phyloP scores from a whole-genome alignment of 2,113 vertebrate species.

The Callopanchax toddi region DNA sequence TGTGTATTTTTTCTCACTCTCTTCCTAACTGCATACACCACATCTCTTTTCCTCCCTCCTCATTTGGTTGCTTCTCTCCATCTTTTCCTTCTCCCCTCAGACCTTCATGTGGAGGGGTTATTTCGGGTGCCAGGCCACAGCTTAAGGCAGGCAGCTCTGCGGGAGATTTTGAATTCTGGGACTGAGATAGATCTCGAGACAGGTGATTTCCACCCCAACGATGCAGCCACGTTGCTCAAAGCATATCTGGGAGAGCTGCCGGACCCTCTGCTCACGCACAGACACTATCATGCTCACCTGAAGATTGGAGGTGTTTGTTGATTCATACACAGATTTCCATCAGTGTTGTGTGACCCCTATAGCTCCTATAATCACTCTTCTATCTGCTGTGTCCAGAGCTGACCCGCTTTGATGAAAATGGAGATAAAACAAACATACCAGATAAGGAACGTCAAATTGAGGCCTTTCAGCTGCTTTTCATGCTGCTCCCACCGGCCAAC shows the following conservation, averaged over 20 bases:
- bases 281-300: constrained; percentile 93
- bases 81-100: constrained; percentile 66
- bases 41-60: background rate
- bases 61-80: constrained; percentile 15
- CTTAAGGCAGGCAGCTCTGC: constrained; percentile 90
- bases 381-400: constrained; percentile 79
- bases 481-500: constrained; percentile 92
- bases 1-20: constrained; percentile 34
- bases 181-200: constrained; percentile 92
- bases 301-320: constrained; percentile 78
- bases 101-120: constrained; percentile 92
- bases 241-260: constrained; percentile 94
- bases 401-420: constrained; percentile 88
- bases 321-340: constrained; percentile 1
- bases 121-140: constrained; percentile 98
- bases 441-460: constrained; percentile 95
- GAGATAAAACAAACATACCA: constrained; percentile 87
- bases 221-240: constrained; percentile 93
- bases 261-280: constrained; percentile 92
- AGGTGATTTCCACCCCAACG: constrained; percentile 95
- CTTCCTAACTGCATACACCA: constrained; percentile 21
- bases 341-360: background rate
- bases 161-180: constrained; percentile 91
- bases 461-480: constrained; percentile 91
- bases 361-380: constrained; percentile 4